Base-by-base conservation (phyloP, 2,113 vertebrate genomes). In the Tachysurus vachellii region DNA sequence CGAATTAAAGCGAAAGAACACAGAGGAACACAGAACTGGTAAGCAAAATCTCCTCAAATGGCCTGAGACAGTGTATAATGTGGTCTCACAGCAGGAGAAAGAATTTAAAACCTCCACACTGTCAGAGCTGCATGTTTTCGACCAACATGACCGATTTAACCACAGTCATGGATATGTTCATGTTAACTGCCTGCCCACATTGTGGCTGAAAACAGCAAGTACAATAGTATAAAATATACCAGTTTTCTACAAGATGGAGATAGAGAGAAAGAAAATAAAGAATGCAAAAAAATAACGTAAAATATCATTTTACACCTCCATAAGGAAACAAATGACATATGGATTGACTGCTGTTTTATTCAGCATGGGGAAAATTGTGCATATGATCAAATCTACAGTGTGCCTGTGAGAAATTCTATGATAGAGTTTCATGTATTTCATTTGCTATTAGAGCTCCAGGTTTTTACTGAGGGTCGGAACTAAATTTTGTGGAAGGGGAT, bases 291-390 rank as follows among this genome's bases (percentile, higher is more conserved):
- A 85, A 70, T 86, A 91, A 36, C 36, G 36, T 36, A 36, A 36
- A 91, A 86, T 83, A 88, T 85, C 61, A 86, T 88, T 75, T 2
- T 71, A 10, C 71, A 82, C 50, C 31, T 83, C 87, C 19, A 87
- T 88, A 88, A 88, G 19, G 71, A 87, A 90, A 86, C 76, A 14
- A 5, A 80, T 94, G 89, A 93, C 93, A 94, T 92, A 93, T 93
- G 93, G 90, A 94, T 93, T 91, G 84, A 28, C 57, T 83, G 19
- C 3, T n/a, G 81, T 89, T 86, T 86, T 92, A 90, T 88, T 86
- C 62, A 17, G 89, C 93, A 93, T 92, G 92, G 92, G 91, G 89
- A 88, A 90, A 89, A 88, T 88, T 10, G n/a, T 56, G 88, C 80
- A 83, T 89, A 91, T 92, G 92, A 91, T 82, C 88, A 89, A 47